phyloP scores from a whole-genome alignment of 2,113 vertebrate genomes.

The Gorsachius goisagi region DNA sequence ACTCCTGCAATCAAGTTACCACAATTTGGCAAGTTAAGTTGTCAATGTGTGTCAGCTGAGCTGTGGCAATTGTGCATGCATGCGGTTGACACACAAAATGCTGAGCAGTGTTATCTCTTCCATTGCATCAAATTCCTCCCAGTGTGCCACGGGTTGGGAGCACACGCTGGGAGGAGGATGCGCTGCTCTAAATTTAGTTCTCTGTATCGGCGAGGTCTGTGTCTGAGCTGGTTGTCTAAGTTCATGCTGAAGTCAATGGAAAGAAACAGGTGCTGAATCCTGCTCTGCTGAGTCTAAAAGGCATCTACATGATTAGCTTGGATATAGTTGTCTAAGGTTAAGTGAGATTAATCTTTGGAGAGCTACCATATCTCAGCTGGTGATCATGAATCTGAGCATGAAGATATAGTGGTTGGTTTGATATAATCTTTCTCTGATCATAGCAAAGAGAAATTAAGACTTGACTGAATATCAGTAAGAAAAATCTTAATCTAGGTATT shows the following conservation, averaged over 20 bases:
- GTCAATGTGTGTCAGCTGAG: not conserved
- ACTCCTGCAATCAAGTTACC: not conserved
- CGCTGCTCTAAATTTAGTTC: not conserved
- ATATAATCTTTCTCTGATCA: not conserved
- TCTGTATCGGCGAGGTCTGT: not conserved
- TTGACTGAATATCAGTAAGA: not conserved
- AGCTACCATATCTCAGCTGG: not conserved
- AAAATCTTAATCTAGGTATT: not conserved
- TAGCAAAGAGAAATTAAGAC: not conserved
- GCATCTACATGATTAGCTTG: not conserved
- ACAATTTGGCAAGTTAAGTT: not conserved
- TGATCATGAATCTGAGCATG: not conserved
- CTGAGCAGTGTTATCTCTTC: not conserved
- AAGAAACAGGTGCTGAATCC: constrained; percentile 8
- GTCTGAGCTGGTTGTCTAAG: not conserved
- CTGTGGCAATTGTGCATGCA: not conserved
- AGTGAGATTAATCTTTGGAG: not conserved
- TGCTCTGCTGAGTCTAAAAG: not conserved
- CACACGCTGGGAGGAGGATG: not conserved
- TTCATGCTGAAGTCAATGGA: not conserved
- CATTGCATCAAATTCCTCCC: not conserved
- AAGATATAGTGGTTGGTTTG: not conserved
- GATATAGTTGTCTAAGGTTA: not conserved
- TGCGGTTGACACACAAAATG: not conserved
- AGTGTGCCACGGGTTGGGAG: not conserved